Conservation (phyloP, 1,140 invertebrate genomes). For the Chlorops oryzae region DNA sequence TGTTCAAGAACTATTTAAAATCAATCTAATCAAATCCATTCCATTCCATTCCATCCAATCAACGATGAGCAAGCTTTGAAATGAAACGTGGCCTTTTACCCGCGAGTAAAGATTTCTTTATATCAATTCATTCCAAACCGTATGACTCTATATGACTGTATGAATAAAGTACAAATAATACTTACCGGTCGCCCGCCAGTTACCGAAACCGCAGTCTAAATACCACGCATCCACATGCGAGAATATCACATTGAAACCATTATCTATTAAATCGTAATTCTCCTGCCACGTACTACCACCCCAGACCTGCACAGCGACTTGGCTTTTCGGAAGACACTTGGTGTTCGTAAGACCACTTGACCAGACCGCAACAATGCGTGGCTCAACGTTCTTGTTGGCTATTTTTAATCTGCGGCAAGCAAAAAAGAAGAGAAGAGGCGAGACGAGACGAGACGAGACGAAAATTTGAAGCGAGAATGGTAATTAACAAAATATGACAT, state of each 20-base stretch:
- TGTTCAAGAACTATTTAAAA: no score
- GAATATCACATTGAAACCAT: constrained; percentile 69
- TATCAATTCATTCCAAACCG: background rate
- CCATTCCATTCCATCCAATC: no score
- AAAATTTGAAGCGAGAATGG: constrained; percentile 2
- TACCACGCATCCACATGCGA: constrained; percentile 83
- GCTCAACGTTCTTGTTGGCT: constrained; percentile 59
- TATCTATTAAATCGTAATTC: constrained; percentile 64
- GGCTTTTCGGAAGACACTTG: constrained; percentile 59
- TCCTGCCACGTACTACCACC: constrained; percentile 70
- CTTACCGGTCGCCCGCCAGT: constrained; percentile 60
- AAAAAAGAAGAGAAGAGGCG: no score
- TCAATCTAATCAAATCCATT: no score
- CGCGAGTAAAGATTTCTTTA: background rate
- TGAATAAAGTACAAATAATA: background rate
- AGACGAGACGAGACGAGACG: no score
- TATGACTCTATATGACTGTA: background rate
- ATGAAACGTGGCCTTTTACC: no score
- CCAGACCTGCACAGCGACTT: constrained; percentile 65
- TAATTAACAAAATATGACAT: background rate
- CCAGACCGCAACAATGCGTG: constrained; percentile 66
- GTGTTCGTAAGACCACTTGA: constrained; percentile 71
- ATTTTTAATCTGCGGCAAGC: constrained; percentile 49
- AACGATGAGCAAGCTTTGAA: no score
- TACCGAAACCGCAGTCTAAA: constrained; percentile 75